Base-by-base conservation (phyloP, 35 echinoderm and acorn worm genomes). In the Chiridota heheva region DNA sequence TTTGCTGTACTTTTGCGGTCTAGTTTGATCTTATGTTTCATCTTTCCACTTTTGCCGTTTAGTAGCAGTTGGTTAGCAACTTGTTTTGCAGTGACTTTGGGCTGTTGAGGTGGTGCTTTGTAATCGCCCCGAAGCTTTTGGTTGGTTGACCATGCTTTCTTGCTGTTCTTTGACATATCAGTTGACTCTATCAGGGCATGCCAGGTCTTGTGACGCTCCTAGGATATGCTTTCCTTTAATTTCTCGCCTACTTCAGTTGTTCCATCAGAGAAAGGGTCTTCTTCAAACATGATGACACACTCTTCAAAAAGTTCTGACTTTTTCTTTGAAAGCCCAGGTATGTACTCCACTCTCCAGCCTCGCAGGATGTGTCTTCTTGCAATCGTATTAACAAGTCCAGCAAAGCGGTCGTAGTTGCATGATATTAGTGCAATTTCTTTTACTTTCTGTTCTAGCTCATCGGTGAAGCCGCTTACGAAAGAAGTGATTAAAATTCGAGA, bases 311-410 rank as follows among this genome's bases (percentile, higher is more conserved):
- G 69, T 41, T 7, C 40, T 43, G 69, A 37, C 5, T 7, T 34
- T n/a, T 73, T 42, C 22, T 73, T 73, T 8, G 41, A 43, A 73
- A 73, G 69, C 18, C 69, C 69, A 2, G 69, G 69, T 2, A 73
- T 73, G 25, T 70, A 70, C 25, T 70, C 5, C 10, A 70, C 15
- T 37, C 67, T 70, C 7, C 59, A 63, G 7, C 59, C 59, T 10
- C 59, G 59, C 31, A 29, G 59, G 24, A 63, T 63, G 26, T 63
- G 35, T 43, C 42, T 73, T 26, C 69, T 2, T 3, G 69, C 69
- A 43, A 12, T 73, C 47, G 2, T 73, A 3, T 34, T 4, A 2
- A 73, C 69, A 73, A 26, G 36, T 24, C n/a, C 47, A 13, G 36
- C 7, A 43, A 73, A 44, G n/a, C 2, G 16, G 47, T 44, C 69